A percentile compares a stretch with the other conserved stretches of the same genome.
phyloP scores from a whole-genome alignment of 2,888 invertebrate genomes.

The Drosophila setosimentum region DNA sequence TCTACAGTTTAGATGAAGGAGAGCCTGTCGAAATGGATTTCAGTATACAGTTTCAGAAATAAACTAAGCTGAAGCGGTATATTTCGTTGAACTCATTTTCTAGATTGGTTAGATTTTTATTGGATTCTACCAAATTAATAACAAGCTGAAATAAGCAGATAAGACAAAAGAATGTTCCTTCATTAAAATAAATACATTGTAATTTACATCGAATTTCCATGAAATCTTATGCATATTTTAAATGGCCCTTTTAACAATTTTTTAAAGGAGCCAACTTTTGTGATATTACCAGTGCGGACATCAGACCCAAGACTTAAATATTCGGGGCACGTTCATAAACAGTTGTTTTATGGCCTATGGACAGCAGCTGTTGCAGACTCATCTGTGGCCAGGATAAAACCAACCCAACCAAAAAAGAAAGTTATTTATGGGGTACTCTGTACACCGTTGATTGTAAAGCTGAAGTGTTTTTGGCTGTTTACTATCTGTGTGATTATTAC shows the following conservation, averaged over 20 bases:
- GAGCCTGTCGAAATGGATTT: conserved; percentile 23
- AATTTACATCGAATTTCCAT: neutral
- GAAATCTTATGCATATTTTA: neutral
- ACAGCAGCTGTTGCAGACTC: conserved; percentile 58
- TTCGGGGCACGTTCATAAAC: conserved; percentile 68
- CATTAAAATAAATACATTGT: neutral
- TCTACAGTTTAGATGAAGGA: conserved; percentile 31
- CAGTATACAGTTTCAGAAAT: neutral
- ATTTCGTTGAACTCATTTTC: neutral
- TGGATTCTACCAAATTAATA: neutral
- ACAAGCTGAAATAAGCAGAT: neutral
- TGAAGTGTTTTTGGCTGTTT: neutral
- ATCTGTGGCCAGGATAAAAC: conserved; percentile 7
- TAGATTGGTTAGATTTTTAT: neutral
- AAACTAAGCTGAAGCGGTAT: conserved; percentile 1
- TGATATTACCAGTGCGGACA: neutral
- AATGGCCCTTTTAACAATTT: neutral
- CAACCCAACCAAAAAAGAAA: conserved; percentile 27
- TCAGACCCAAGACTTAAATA: conserved; percentile 34
- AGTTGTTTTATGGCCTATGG: conserved; percentile 62
- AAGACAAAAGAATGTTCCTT: neutral
- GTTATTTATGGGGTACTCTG: conserved; percentile 44
- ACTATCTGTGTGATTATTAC: neutral
- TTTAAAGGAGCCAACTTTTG: conserved; percentile 3
- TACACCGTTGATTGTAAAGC: neutral